Evolutionary conservation across 2,113 vertebrate genomes (phyloP).

Genomic region (Syngnathus typhle): DNA sequence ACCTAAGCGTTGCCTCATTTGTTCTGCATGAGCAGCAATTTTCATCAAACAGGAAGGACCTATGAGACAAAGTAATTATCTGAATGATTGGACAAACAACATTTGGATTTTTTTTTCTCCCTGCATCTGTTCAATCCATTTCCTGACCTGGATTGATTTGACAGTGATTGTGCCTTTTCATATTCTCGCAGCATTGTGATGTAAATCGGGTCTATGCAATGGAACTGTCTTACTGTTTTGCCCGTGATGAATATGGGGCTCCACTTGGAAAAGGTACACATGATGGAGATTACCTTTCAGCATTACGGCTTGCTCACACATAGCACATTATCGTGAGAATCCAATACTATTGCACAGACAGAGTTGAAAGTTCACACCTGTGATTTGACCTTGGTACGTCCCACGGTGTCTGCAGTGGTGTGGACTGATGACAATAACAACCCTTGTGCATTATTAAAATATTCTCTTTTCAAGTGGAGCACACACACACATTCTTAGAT

Average conservation of each 20-base stretch:
- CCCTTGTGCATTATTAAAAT: neutral
- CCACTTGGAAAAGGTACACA: neutral
- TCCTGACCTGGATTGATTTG: neutral
- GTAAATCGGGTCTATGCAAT: neutral
- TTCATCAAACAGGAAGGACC: neutral
- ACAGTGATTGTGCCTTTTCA: neutral
- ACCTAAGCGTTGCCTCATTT: neutral
- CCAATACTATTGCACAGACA: no score
- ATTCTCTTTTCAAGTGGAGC: neutral
- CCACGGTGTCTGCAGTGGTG: neutral
- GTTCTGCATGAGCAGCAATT: neutral
- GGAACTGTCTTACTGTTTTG: neutral
- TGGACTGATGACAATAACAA: neutral
- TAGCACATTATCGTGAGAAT: neutral
- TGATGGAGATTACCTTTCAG: constrained; percentile 2
- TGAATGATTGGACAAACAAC: neutral
- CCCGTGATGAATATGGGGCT: neutral
- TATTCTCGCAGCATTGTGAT: neutral
- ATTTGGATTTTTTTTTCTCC: neutral
- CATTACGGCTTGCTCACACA: neutral
- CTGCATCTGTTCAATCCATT: constrained; percentile 3
- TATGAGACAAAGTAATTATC: neutral
- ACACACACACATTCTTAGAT: neutral
- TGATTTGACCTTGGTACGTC: neutral
- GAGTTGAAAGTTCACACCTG: neutral